Conservation (phyloP, 2,888 invertebrate species). For the Flexamia atlantica region DNA sequence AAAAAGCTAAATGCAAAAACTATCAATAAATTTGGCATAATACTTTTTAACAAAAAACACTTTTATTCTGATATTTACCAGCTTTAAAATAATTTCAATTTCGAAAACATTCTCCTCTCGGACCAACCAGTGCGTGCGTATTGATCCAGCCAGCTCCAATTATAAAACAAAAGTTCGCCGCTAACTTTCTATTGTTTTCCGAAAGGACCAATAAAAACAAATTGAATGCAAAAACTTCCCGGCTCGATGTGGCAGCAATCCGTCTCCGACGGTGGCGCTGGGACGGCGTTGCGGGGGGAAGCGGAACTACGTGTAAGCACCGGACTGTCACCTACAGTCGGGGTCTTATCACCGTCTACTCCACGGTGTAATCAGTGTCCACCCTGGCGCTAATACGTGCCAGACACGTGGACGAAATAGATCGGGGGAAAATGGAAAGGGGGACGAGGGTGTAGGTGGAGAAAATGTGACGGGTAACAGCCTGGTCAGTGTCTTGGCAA, state of each 20-base stretch:
- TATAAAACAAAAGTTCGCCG: constrained; percentile 57
- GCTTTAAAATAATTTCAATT: neutral
- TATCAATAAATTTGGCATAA: too few species aligned
- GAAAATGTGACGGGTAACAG: too few species aligned
- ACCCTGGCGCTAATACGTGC: neutral
- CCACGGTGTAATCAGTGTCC: constrained; percentile 25
- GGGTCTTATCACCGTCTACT: too few species aligned
- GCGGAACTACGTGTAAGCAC: constrained; percentile 1
- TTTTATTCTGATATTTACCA: too few species aligned
- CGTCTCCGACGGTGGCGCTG: constrained; percentile 28
- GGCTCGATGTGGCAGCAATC: constrained; percentile 19
- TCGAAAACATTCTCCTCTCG: neutral
- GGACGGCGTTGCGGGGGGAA: neutral
- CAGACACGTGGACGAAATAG: constrained; percentile 40
- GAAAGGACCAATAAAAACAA: constrained; percentile 59
- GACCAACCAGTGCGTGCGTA: neutral
- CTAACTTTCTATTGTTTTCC: constrained; percentile 59
- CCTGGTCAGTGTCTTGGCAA: too few species aligned
- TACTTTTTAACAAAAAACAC: too few species aligned
- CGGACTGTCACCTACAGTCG: constrained; percentile 25
- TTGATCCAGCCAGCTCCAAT: constrained; percentile 45
- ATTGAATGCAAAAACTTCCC: constrained; percentile 58
- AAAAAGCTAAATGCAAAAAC: too few species aligned
- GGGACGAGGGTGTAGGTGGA: too few species aligned
- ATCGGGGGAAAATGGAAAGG: neutral